phyloP scores from a whole-genome alignment of 2,113 vertebrate genomes.

The Microtus montanus region DNA sequence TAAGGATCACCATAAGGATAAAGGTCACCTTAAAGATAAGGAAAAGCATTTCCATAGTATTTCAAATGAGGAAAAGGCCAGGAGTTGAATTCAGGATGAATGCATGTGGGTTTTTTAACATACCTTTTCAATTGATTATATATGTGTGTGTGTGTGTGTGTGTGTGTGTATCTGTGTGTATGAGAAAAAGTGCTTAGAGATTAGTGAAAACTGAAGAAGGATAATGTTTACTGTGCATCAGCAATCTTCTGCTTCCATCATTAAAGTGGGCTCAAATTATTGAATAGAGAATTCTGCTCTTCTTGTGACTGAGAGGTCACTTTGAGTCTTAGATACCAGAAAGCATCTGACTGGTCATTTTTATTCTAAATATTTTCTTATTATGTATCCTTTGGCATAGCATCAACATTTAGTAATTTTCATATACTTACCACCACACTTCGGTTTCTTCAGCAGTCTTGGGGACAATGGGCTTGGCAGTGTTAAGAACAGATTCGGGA shows the following conservation, averaged over 20 bases:
- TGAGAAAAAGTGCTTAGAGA: neutral
- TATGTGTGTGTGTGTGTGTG: too few relatives aligned
- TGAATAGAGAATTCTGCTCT: neutral
- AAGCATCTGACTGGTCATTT: neutral
- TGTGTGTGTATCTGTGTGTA: too few relatives aligned
- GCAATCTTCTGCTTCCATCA: neutral
- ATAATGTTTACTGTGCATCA: neutral
- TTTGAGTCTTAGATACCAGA: neutral
- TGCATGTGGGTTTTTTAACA: neutral
- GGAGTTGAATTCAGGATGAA: neutral
- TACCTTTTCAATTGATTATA: neutral
- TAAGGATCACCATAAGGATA: too few relatives aligned
- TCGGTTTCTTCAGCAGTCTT: neutral
- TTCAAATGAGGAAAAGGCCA: neutral
- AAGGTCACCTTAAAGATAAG: neutral
- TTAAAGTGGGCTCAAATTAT: neutral
- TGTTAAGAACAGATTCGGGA: too few relatives aligned
- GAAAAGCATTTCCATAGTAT: neutral
- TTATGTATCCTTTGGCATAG: neutral
- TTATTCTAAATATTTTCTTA: neutral
- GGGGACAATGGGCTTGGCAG: accelerated
- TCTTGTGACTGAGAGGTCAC: neutral
- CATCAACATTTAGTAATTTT: neutral
- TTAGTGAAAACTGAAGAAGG: neutral
- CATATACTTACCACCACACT: slow-evolving; percentile 66